These are phyloP conservation scores for Pseudomyrmex dendroicus DNA, from an alignment of 1,140 invertebrate genomes.

Conservation along the genomic window DNA sequence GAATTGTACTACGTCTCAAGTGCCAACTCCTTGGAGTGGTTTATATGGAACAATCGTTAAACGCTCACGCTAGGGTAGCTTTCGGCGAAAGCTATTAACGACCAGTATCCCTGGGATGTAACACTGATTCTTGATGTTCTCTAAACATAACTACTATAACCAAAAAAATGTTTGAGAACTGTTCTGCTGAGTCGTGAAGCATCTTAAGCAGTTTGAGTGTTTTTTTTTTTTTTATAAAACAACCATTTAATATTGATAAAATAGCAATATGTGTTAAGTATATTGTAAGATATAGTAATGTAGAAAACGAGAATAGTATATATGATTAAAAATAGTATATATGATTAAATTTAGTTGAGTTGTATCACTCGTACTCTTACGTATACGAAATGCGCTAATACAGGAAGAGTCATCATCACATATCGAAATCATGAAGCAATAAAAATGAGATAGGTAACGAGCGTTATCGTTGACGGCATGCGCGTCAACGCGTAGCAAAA, in stretches of 20 bases:
- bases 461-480: conserved; percentile 8
- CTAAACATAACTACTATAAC: conserved; percentile 20
- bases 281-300: neutral
- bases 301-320: neutral
- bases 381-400: neutral
- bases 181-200: neutral
- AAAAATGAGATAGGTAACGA: conserved; percentile 13
- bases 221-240: too few relatives aligned
- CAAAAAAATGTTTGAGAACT: conserved; percentile 23
- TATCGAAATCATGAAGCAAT: conserved; percentile 18
- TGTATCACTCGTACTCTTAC: neutral
- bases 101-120: conserved; percentile 48
- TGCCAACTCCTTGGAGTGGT: conserved; percentile 77
- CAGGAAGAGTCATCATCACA: conserved; percentile 32
- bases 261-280: too few relatives aligned
- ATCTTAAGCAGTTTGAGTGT: conserved; percentile 11
- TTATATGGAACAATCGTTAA: conserved; percentile 76
- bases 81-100: conserved; percentile 62
- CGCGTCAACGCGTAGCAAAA: conserved; percentile 43
- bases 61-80: conserved; percentile 50
- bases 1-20: conserved; percentile 79
- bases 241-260: neutral
- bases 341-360: neutral
- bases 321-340: too few relatives aligned
- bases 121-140: conserved; percentile 2